phyloP scores from a whole-genome alignment of 64 coral and sea anemone species.

The Cladopsammia gracilis region DNA sequence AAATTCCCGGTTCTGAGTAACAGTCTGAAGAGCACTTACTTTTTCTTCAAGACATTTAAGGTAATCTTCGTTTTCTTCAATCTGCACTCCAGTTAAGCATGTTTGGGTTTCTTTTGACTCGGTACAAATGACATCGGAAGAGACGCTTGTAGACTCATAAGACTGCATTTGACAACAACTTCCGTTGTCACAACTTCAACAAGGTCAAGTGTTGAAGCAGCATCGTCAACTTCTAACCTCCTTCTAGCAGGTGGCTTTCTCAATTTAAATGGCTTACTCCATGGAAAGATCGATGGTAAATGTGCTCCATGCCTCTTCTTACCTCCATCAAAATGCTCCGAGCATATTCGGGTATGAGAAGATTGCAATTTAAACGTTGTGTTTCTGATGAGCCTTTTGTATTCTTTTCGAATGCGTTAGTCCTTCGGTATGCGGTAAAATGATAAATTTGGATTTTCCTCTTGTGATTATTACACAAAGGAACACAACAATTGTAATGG shows the following conservation, averaged over 20 bases:
- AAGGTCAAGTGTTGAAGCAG: no score
- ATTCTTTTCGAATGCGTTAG: neutral
- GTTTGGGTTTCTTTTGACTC: constrained; percentile 43
- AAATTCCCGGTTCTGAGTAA: neutral
- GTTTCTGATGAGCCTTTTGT: constrained; percentile 28
- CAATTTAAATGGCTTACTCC: constrained; percentile 10
- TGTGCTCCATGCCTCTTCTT: neutral
- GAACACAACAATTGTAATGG: constrained; percentile 54
- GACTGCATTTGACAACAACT: no score
- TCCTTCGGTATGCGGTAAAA: constrained; percentile 40
- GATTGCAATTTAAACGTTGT: constrained; percentile 8
- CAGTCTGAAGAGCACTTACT: neutral
- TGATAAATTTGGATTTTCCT: constrained; percentile 26
- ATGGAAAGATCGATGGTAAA: neutral
- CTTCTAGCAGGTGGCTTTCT: constrained; percentile 20
- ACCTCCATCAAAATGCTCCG: neutral
- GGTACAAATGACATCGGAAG: constrained; percentile 2
- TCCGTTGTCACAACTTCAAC: no score
- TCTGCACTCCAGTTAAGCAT: neutral
- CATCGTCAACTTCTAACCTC: no score
- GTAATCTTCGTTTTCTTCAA: constrained; percentile 4
- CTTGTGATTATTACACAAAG: constrained; percentile 34
- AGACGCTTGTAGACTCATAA: neutral
- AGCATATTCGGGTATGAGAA: constrained; percentile 37
- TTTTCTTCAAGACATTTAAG: constrained; percentile 52